Base-by-base conservation (phyloP, 2,888 invertebrate species). In the Noctua janthe region DNA sequence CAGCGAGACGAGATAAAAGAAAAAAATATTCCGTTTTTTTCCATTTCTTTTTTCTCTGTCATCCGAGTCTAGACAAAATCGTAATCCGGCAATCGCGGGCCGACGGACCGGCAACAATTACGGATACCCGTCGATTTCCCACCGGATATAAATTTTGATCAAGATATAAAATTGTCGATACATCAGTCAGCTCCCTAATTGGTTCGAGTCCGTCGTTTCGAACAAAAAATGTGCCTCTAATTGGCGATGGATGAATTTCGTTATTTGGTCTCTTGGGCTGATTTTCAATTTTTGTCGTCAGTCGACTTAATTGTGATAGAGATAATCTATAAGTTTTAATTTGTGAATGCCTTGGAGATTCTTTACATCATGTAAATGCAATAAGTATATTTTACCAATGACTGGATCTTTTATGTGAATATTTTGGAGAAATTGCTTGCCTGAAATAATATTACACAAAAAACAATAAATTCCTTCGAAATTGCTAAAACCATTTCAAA, bases 111-210 rank as follows among this genome's bases (percentile, higher is more conserved):
- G 81, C 87, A 88, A 90, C 88, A 91, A 90, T 91, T 89, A 89
- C 84, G 88, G 90, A 91, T 90, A 88, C 82, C 88, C 81, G 71
- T 76, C 90, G 91, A 93, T 93, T 93, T 93, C 93, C 94, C 94
- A 81, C 81, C 86, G 93, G 93, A 90, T 90, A 89, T 91, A 90
- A 91, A 89, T 92, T 93, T 91, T 91, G 92, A 91, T 91, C 91
- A 91, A 92, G 91, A 92, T 90, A 91, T 90, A 91, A 93, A 94
- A 93, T 92, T 91, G 92, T 90, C 93, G 92, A 93, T 94, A 92
- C 93, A 91, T 91, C 92, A 91, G 88, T 85, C 79, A 80, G 78
- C 81, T 75, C 81, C 88, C 91, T 94, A 93, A 94, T 94, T 94
- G 93, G 89, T 91, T 89, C 82, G 89, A 81, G 85, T 56, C 76